Percentiles rank a stretch among this genome's conserved stretches.
These are phyloP conservation scores for Anthrax anthrax DNA, from an alignment of 2,888 invertebrate species.

Conservation along the genomic window DNA sequence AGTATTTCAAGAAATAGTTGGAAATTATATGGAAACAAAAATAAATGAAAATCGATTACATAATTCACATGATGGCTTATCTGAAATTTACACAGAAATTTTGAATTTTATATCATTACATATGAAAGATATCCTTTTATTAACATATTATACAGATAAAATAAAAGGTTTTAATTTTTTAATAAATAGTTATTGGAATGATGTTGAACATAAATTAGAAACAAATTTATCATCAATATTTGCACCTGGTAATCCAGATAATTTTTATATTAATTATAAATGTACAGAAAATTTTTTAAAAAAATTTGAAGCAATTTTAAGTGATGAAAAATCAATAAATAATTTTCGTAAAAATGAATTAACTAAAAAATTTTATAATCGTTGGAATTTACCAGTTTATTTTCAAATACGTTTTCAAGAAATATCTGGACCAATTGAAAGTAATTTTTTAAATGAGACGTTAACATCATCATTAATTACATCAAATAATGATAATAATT, in stretches of 20 bases:
- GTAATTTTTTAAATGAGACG: constrained; percentile 3
- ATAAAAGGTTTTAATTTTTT: constrained; percentile 59
- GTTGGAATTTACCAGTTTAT: constrained; percentile 94
- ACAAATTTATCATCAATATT: constrained; percentile 72
- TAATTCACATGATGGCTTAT: constrained; percentile 46
- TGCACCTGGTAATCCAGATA: constrained; percentile 82
- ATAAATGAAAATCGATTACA: constrained; percentile 53
- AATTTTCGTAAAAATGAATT: constrained; percentile 50
- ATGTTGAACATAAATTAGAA: constrained; percentile 67
- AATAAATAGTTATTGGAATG: constrained; percentile 76
- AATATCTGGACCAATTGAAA: constrained; percentile 47
- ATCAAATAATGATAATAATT: not conserved
- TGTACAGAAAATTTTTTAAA: constrained; percentile 62
- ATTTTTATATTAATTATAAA: constrained; percentile 69
- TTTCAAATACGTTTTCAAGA: constrained; percentile 84
- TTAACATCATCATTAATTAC: no score
- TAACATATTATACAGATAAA: constrained; percentile 36
- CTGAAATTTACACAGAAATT: constrained; percentile 56
- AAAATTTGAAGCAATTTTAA: constrained; percentile 48
- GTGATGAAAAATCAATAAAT: constrained; percentile 39
- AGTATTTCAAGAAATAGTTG: constrained; percentile 51
- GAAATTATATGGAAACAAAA: constrained; percentile 51
- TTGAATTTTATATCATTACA: constrained; percentile 56
- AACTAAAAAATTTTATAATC: constrained; percentile 63
- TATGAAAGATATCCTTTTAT: constrained; percentile 41